Percentiles rank a stretch among this genome's conserved stretches.
These are phyloP conservation scores for Drosophila dives DNA, from an alignment of 2,888 invertebrate species.

Conservation along the genomic window DNA sequence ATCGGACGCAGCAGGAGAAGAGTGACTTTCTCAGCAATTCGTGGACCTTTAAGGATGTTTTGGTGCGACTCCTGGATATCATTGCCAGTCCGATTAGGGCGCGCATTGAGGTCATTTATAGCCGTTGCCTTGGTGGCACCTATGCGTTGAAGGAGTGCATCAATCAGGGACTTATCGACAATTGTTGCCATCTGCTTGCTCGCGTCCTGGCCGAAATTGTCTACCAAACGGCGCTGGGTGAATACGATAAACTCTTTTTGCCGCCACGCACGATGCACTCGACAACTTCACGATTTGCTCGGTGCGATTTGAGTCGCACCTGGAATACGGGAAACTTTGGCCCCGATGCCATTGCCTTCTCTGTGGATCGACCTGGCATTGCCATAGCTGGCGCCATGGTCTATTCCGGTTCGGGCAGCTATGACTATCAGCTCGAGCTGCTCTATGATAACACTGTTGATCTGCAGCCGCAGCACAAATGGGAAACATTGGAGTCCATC, in stretches of 20 bases:
- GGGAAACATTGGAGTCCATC: slow-evolving; percentile 94
- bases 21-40: slow-evolving; percentile 83
- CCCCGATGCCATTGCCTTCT: slow-evolving; percentile 97
- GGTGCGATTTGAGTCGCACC: slow-evolving; percentile 94
- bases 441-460: slow-evolving; percentile 90
- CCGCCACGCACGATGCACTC: slow-evolving; percentile 91
- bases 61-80: slow-evolving; percentile 92
- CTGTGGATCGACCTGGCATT: slow-evolving; percentile 95
- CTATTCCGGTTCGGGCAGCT: slow-evolving; percentile 94
- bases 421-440: slow-evolving; percentile 96
- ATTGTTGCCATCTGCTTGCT: slow-evolving; percentile 91
- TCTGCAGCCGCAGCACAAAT: slow-evolving; percentile 88
- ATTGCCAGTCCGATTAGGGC: slow-evolving; percentile 91
- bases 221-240: slow-evolving; percentile 91
- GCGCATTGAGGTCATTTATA: slow-evolving; percentile 84
- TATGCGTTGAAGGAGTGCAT: slow-evolving; percentile 83
- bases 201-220: slow-evolving; percentile 95
- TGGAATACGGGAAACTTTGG: slow-evolving; percentile 99
- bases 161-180: slow-evolving; percentile 87
- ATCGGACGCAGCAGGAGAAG: slow-evolving; percentile 87
- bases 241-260: slow-evolving; percentile 84
- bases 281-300: slow-evolving; percentile 95
- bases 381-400: slow-evolving; percentile 95
- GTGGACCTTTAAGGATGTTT: slow-evolving; percentile 90
- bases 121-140: slow-evolving; percentile 82